phyloP scores from a whole-genome alignment of 2,797 vertebrate genomes.

The Hemitrygon akajei region DNA sequence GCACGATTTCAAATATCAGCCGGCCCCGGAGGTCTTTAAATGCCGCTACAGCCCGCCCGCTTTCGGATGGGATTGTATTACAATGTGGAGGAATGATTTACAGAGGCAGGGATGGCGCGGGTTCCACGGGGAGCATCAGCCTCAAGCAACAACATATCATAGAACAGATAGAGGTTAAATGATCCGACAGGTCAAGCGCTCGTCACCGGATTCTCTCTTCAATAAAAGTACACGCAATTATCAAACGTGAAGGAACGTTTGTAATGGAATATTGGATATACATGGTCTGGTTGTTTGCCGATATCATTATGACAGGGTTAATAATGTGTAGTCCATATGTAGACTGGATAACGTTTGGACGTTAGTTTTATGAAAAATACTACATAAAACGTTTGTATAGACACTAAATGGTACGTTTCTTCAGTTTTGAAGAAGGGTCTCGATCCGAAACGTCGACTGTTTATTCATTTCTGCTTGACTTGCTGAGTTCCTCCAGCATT shows the following conservation, averaged over 20 bases:
- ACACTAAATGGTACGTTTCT: too few species aligned
- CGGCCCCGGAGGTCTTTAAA: neutral
- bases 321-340: neutral
- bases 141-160: neutral
- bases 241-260: neutral
- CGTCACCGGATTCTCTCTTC: neutral
- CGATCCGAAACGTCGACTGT: too few species aligned
- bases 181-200: neutral
- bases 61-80: neutral
- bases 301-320: neutral
- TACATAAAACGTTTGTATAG: too few species aligned
- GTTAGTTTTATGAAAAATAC: neutral
- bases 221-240: neutral
- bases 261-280: neutral
- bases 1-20: neutral
- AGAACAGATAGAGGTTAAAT: neutral
- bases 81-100: slow-evolving; percentile 18
- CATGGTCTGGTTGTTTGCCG: neutral
- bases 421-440: too few species aligned
- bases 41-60: neutral
- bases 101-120: neutral
- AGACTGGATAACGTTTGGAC: neutral
- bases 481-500: too few species aligned
- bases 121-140: neutral
- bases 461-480: too few species aligned